phyloP scores from a whole-genome alignment of 2,113 vertebrate genomes.

The Sebastes fasciatus region DNA sequence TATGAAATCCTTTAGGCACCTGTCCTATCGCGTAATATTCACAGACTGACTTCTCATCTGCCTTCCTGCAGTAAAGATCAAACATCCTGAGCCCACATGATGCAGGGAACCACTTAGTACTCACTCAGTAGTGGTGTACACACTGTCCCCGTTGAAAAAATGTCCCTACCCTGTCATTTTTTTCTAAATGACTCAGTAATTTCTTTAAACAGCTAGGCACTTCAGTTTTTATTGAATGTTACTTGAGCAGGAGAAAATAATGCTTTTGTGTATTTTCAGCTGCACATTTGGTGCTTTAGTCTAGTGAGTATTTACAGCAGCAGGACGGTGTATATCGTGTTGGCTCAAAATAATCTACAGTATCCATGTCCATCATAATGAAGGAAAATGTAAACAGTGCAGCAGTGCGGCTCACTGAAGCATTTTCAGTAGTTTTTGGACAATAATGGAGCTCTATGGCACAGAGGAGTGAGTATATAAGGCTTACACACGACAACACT shows the following conservation, averaged over 20 bases:
- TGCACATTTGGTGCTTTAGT: background rate
- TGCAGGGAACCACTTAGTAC: background rate
- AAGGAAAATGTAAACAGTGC: background rate
- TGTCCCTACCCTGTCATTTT: no score
- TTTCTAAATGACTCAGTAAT: no score
- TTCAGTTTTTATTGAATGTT: background rate
- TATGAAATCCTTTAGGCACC: constrained; percentile 12
- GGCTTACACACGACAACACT: background rate
- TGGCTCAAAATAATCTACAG: background rate
- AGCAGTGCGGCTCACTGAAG: background rate
- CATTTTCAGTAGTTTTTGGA: background rate
- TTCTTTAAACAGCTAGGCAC: no score
- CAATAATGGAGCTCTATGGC: background rate
- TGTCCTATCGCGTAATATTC: background rate
- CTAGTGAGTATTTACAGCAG: background rate
- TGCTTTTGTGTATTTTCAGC: background rate
- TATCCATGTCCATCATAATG: background rate
- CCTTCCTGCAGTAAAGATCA: background rate
- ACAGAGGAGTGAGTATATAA: background rate
- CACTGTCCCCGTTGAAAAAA: no score
- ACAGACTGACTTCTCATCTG: background rate
- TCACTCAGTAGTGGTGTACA: background rate
- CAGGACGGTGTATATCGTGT: background rate
- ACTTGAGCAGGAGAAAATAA: background rate
- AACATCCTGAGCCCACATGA: background rate